Evolutionary conservation across 2,888 invertebrate species (phyloP), one percentile per base, ranked within the genome.

Genomic region (Sarcophaga carnaria): DNA sequence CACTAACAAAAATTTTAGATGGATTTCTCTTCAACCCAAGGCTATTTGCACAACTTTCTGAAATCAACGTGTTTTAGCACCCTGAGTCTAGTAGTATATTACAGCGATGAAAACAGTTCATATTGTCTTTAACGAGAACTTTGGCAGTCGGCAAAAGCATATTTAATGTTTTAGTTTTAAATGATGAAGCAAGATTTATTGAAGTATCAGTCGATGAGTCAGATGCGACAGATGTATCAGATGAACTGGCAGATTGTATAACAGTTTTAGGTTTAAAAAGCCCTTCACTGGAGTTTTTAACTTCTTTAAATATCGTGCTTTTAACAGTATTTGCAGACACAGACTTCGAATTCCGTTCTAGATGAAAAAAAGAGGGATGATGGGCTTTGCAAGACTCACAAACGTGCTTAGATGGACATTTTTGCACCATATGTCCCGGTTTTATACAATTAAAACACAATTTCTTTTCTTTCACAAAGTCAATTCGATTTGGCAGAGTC

Each of bases 371-470:
- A 8, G 77, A 63, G 27, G 70, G 76, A 45, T 82, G 37, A 12
- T 83, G 70, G 20, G 37, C 80, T 12, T 86, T 80, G 27, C 83
- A 81, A 45, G 54, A 37, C 14, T 37, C 82, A 76, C 83, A 85
- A 17, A 71, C 72, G 54, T 83, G 77, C 27, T 72, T 59, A n/a
- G 75, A 80, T 3, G 59, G 27, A 64, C 64, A 83, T 10, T 59
- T 80, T 72, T 62, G 63, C 20, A 69, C 85, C 22, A 59, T 3
- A 88, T 62, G 66, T 14, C 67, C 76, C 2, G 81, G 27, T 74
- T 88, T 86, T 59, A 83, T 20, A 25, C 83, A 80, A 63, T 77
- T 75, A 49, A 83, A 85, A 27, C 80, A 67, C 11, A 69, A 59
- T 45, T 12, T 63, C 2, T 72, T 80, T 5, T 80, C 80, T 47